These are phyloP conservation scores for Tetanocera ferruginea DNA, from an alignment of 2,888 invertebrate species.

Conservation along the genomic window DNA sequence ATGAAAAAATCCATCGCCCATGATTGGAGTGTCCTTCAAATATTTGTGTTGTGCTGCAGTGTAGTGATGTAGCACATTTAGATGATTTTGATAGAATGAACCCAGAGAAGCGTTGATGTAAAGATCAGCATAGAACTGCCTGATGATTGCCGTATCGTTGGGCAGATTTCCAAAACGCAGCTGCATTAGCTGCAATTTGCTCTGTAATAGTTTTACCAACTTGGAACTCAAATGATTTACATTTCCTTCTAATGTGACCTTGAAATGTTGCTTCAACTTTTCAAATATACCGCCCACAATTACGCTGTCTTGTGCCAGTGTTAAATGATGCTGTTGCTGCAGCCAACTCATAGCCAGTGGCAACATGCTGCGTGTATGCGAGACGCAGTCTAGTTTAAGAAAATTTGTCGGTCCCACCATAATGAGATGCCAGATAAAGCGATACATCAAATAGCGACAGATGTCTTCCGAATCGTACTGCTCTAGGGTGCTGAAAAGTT, in stretches of 20 bases:
- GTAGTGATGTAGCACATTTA: slow-evolving; percentile 42
- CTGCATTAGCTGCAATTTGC: slow-evolving; percentile 47
- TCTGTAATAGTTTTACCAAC: slow-evolving; percentile 41
- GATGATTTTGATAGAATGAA: slow-evolving; percentile 48
- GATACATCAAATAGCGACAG: slow-evolving; percentile 48
- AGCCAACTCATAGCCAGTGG: slow-evolving; percentile 52
- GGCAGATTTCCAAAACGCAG: slow-evolving; percentile 51
- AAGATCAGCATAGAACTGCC: slow-evolving; percentile 42
- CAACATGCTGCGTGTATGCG: slow-evolving; percentile 43
- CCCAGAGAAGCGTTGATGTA: slow-evolving; percentile 12
- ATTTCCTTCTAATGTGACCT: slow-evolving; percentile 41
- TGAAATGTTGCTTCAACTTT: slow-evolving; percentile 45
- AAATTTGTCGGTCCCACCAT: slow-evolving; percentile 43
- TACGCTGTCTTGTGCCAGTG: slow-evolving; percentile 29
- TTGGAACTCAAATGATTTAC: slow-evolving; percentile 42
- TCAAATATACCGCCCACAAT: slow-evolving; percentile 43
- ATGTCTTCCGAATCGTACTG: slow-evolving; percentile 45
- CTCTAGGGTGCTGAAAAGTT: slow-evolving; percentile 41
- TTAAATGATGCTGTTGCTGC: slow-evolving; percentile 40
- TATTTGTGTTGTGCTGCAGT: background rate
- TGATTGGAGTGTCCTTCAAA: slow-evolving; percentile 19
- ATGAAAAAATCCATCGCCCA: slow-evolving; percentile 33
- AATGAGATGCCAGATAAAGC: slow-evolving; percentile 48
- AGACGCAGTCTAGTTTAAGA: slow-evolving; percentile 40
- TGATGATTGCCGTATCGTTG: slow-evolving; percentile 32